Conservation (phyloP, 2,113 vertebrate genomes). For the Prinia subflava region DNA sequence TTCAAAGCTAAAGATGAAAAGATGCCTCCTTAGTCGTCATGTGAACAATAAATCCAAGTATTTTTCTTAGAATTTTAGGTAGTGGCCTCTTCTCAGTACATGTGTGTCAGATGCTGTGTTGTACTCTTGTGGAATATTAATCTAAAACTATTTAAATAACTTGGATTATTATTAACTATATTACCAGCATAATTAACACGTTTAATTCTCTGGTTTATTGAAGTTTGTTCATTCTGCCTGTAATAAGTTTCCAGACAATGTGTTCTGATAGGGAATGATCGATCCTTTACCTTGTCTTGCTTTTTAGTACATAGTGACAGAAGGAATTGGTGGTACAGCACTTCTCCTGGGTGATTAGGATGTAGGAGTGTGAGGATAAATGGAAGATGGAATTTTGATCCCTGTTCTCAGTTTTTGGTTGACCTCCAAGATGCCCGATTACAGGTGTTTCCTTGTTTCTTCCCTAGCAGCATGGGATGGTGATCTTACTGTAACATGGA, state of each 20-base stretch:
- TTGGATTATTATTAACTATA: neutral
- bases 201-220: neutral
- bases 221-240: neutral
- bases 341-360: neutral
- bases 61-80: neutral
- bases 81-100: neutral
- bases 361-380: neutral
- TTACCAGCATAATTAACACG: neutral
- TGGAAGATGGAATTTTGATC: neutral
- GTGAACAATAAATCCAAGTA: neutral
- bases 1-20: neutral
- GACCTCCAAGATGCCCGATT: neutral
- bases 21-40: neutral
- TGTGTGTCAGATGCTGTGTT: neutral
- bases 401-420: neutral
- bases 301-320: neutral
- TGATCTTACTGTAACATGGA: neutral
- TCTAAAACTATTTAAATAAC: neutral
- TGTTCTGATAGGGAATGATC: neutral
- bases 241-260: neutral
- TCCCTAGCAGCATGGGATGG: neutral
- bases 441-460: neutral
- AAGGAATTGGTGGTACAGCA: neutral
- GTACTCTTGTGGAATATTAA: neutral
- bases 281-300: neutral